These are phyloP conservation scores for Phymastichus coffea DNA, from an alignment of 1,140 invertebrate species.

Conservation along the genomic window DNA sequence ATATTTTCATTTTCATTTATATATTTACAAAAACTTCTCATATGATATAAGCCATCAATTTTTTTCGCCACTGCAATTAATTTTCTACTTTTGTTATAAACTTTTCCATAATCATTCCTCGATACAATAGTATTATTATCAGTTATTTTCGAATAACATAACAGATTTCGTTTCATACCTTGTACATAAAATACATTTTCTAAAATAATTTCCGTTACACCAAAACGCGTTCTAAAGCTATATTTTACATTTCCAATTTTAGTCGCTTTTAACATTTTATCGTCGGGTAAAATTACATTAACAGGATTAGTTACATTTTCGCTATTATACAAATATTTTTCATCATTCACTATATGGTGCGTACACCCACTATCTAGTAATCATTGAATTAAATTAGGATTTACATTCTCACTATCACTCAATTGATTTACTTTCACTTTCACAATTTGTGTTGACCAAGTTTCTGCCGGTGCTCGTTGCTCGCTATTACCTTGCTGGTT, in stretches of 20 bases:
- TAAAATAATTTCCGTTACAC: constrained; percentile 5
- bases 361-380: background rate
- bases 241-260: background rate
- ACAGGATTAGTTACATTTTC: background rate
- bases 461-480: background rate
- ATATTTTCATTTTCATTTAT: background rate
- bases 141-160: no score
- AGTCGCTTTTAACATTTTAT: no score
- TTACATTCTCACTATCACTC: background rate
- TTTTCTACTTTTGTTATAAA: background rate
- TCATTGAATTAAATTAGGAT: background rate
- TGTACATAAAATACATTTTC: no score
- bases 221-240: constrained; percentile 13
- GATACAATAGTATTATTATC: constrained; percentile 20
- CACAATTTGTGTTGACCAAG: constrained; percentile 1
- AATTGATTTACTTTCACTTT: background rate
- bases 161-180: no score
- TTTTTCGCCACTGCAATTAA: background rate
- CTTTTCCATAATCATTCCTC: background rate
- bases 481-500: background rate
- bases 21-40: background rate
- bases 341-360: background rate
- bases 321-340: background rate
- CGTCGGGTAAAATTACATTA: background rate
- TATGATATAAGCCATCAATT: background rate